Conservation (phyloP, 2,888 invertebrate species). For the Myopa tessellatipennis region DNA sequence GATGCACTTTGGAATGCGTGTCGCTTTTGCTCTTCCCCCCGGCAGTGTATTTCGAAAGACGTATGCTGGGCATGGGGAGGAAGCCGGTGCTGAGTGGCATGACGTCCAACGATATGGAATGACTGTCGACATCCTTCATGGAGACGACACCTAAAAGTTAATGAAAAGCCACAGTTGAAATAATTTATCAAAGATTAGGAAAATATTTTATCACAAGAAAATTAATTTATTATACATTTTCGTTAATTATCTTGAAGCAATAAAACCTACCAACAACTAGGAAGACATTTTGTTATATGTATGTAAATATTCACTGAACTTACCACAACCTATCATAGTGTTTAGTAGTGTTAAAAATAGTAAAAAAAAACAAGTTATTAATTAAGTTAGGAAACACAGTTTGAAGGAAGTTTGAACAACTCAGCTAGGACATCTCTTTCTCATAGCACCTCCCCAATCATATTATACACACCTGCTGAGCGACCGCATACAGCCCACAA, state of each 20-base stretch:
- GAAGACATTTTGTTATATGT: not conserved
- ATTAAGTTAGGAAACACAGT: not conserved
- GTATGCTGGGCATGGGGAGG: constrained; percentile 87
- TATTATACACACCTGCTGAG: constrained; percentile 76
- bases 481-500: constrained; percentile 94
- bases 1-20: constrained; percentile 83
- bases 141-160: constrained; percentile 77
- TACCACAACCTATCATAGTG: constrained; percentile 40
- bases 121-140: constrained; percentile 76
- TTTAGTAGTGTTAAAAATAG: constrained; percentile 27
- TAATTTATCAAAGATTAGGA: not conserved
- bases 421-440: not conserved
- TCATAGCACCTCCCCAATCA: not conserved
- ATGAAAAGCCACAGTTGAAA: constrained; percentile 46
- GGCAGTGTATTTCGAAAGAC: constrained; percentile 89
- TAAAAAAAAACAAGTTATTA: constrained; percentile 23
- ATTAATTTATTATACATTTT: constrained; percentile 4
- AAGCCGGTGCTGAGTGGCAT: constrained; percentile 94
- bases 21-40: constrained; percentile 70
- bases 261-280: no score
- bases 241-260: not conserved
- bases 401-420: not conserved
- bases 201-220: not conserved
- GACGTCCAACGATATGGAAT: constrained; percentile 85
- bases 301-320: constrained; percentile 23